Conservation (phyloP, 2,888 invertebrate species). For the Lissocephala sabroskyi region DNA sequence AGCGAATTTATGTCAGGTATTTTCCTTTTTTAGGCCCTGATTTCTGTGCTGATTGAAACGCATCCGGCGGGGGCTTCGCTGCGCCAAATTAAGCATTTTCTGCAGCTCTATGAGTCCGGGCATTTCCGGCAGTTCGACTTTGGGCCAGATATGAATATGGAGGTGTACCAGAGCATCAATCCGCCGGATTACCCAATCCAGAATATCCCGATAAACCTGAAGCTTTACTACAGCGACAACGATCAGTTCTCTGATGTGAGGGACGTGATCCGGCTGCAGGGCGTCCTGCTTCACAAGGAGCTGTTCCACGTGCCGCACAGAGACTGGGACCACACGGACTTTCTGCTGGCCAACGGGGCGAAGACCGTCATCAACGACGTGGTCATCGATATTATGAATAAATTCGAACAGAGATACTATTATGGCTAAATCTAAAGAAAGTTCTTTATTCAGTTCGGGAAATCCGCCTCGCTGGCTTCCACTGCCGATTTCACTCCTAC, state of each 20-base stretch:
- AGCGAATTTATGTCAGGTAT: background rate
- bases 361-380: conserved; percentile 27
- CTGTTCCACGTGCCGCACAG: conserved; percentile 23
- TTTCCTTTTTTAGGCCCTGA: conserved; percentile 21
- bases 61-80: conserved; percentile 42
- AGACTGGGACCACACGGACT: conserved; percentile 44
- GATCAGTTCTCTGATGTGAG: conserved; percentile 21
- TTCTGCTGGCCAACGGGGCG: conserved; percentile 29
- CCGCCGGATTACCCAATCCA: conserved; percentile 33
- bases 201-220: conserved; percentile 19
- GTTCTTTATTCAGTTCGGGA: conserved; percentile 57
- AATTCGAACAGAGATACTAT: too few relatives aligned
- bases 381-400: conserved; percentile 2
- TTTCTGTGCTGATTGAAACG: conserved; percentile 21
- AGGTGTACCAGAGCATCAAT: conserved; percentile 10
- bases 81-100: conserved; percentile 38
- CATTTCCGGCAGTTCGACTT: conserved; percentile 33
- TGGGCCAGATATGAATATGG: conserved; percentile 17
- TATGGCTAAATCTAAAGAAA: conserved; percentile 12
- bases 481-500: too few relatives aligned
- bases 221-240: conserved; percentile 36
- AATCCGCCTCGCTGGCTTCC: too few relatives aligned
- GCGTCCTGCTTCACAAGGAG: background rate
- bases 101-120: conserved; percentile 34
- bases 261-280: conserved; percentile 18